Evolutionary conservation across 2,113 vertebrate species (phyloP).

Genomic region (Pavo muticus): DNA sequence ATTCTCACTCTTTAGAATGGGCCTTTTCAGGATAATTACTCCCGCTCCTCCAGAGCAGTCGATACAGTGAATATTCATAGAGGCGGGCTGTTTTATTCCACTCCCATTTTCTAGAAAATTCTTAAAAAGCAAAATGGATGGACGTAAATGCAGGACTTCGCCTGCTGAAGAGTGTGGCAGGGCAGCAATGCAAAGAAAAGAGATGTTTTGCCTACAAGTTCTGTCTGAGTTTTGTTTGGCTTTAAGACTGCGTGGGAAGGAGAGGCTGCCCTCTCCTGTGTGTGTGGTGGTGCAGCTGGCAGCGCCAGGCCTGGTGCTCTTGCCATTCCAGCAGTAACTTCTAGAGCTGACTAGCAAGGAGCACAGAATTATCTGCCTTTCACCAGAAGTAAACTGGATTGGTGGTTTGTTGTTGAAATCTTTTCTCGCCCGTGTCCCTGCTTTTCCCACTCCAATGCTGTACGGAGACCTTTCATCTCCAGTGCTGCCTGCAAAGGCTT

Average conservation of each 20-base stretch:
- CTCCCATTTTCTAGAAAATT: neutral
- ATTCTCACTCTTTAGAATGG: constrained; percentile 22
- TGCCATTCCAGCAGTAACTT: neutral
- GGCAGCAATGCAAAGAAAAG: neutral
- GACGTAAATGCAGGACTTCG: neutral
- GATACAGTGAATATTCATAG: constrained; percentile 22
- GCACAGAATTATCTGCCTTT: neutral
- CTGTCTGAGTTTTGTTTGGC: neutral
- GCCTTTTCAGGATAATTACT: constrained; percentile 47
- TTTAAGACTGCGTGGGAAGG: neutral
- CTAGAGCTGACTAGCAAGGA: neutral
- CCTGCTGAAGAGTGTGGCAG: neutral
- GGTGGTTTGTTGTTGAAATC: neutral
- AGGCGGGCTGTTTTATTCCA: constrained; percentile 7
- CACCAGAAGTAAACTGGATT: neutral
- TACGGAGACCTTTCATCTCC: neutral
- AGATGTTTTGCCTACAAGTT: neutral
- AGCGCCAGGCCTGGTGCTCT: neutral
- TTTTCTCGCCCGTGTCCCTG: neutral
- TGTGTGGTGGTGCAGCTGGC: neutral
- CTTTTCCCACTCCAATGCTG: neutral
- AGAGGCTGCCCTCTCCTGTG: neutral
- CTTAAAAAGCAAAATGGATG: neutral
- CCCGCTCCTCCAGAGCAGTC: constrained; percentile 27
- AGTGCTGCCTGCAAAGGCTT: neutral